Evolutionary conservation across 2,888 invertebrate genomes (phyloP), one percentile per base, ranked within the genome.

Genomic region (Plagiodera versicolora): DNA sequence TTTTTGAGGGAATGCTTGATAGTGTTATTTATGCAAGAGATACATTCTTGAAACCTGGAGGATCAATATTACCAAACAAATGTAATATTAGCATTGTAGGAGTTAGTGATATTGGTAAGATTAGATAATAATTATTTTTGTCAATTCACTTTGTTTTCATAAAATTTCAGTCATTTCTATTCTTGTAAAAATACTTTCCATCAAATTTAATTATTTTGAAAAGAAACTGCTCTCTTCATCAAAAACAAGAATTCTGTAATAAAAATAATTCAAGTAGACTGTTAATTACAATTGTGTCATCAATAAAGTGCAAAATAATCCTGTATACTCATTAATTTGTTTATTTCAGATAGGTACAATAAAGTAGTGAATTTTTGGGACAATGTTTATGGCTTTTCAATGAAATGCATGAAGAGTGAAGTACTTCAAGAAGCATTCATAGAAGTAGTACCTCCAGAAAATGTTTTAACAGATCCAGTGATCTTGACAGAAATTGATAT

Each of bases 1-100:
- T 98, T 1, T 98, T 94, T 79, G 98, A 98, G 82, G 96, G 95
- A 47, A 98, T 98, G 98, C 78, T 98, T 61, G 96, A 97, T 75
- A 94, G 94, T 76, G 90, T 98, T 10, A 87, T 98, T 66, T 91
- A 90, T 79, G 94, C 95, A 0, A 85, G 95, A 72, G 90, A 97
- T 72, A 86, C 89, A 69, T 91, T 88, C 78, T 84, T 98, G 6
- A 87, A 85, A 56, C 84, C 87, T 24, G 89, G 85, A 62, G 97
- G 97, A 0, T 75, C 87, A 14, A 82, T 97, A 53, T 80, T 96
- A 69, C 97, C 97, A 0, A 94, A 92, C 77, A 84, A 87, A 68
- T 95, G 95, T 77, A 90, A 88, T 39, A 87, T 97, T 57, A 90
- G 89, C 75, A 79, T 97, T 17, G 84, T 90, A 18, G 96, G 92